Evolutionary conservation across 2,113 vertebrate species (phyloP), one percentile per base, ranked within the genome.

Genomic region (Lasiurus cinereus): DNA sequence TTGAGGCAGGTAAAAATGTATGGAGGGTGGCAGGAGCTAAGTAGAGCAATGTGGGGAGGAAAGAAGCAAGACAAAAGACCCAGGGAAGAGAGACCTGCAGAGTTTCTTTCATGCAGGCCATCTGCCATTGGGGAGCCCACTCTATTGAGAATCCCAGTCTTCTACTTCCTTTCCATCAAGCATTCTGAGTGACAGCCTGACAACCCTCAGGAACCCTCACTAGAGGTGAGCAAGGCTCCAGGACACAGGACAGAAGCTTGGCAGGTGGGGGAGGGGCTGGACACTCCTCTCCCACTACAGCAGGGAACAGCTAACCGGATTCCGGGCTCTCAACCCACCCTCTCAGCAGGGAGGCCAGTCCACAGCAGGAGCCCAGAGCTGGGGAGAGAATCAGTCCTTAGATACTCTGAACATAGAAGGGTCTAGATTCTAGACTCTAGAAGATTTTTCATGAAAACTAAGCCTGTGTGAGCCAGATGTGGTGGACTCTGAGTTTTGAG

Each of bases 311-410:
- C 43, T 70, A 64, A 50, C 64, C 88, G 27, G 50, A 89, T 64
- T 90, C 76, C 62, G 56, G 13, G n/a, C 50, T 70, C 46, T 82
- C 27, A 69, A n/a, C 33, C 36, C 52, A 24, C 64, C n/a, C 64
- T 39, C 9, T 64, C 56, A 93, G 83, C 43, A 93, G 31, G 73
- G 54, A 85, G 90, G 69, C 66, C 85, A 79, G 86, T 36, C 46
- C 70, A 21, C 3, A 69, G 76, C 48, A 73, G 83, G 67, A 89
- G 39, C 67, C 72, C 29, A 62, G 82, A 39, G 31, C 15, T 70
- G 62, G n/a, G 21, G 29, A 33, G 22, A 84, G 73, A 89, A 66
- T 0, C n/a, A 89, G 50, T 52, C 46, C 9, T 2, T 48, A 29
- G 31, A 62, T 64, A 83, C 19, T 54, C 69, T 16, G 19, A 13